Evolutionary conservation across 2,113 vertebrate genomes (phyloP).

Genomic region (Daboia siamensis): DNA sequence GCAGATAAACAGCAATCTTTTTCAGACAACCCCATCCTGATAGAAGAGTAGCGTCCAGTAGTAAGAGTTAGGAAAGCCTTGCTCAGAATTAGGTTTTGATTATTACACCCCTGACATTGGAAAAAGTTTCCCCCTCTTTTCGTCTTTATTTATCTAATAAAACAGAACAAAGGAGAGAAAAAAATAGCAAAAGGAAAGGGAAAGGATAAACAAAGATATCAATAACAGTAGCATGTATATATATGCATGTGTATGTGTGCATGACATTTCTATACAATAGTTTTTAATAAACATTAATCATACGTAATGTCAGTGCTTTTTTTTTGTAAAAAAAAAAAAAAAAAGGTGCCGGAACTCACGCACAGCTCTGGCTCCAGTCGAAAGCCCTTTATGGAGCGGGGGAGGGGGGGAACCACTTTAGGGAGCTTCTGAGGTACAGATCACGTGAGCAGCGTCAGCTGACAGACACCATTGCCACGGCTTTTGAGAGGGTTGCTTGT

Average conservation of each 20-base stretch:
- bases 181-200: neutral
- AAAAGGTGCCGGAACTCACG: too few species aligned
- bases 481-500: too few species aligned
- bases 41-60: neutral
- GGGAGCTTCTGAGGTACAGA: too few species aligned
- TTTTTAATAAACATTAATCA: neutral
- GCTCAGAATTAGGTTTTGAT: neutral
- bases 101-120: neutral
- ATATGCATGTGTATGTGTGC: neutral
- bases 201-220: neutral
- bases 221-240: neutral
- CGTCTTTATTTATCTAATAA: neutral
- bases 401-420: too few species aligned
- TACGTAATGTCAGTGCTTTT: neutral
- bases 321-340: too few species aligned
- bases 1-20: neutral
- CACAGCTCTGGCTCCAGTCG: too few species aligned
- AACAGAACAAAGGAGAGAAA: neutral
- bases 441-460: too few species aligned
- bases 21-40: neutral
- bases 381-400: too few species aligned
- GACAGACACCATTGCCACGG: too few species aligned
- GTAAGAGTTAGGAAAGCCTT: too few species aligned
- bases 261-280: neutral
- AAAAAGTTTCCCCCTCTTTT: neutral